Base-by-base conservation (phyloP, 2,797 vertebrate genomes). In the Lepidocolaptes lacrymiger region DNA sequence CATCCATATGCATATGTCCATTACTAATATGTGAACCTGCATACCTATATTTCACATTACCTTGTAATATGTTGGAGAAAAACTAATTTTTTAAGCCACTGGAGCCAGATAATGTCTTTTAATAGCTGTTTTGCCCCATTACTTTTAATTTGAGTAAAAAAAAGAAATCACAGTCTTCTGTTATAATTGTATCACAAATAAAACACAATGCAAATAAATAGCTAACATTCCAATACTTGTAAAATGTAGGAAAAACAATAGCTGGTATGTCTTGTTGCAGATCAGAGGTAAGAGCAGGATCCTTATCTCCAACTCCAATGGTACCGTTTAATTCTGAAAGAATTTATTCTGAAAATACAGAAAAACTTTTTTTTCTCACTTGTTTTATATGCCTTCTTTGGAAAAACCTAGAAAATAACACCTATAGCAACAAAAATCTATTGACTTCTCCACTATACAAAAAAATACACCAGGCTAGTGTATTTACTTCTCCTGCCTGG, bases 71-170 rank as follows among this genome's bases (percentile, higher is more conserved):
- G 27, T 84, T 91, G 39, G 63, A 95, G 77, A 93, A 95, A 97
- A 97, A 89, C 95, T 96, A 97, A 97, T 96, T 97, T 98, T 97
- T 97, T 97, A 97, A 97, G 74, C 95, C 97, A 97, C 79, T 97
- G 96, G 94, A 97, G 96, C 97, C 96, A 52, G 85, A 89, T 96
- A 97, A 96, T 91, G 55, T 88, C 78, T 92, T 96, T 96, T 96
- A 95, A 95, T 94, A 95, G 91, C 54, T 92, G 93, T 39, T 96
- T 96, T 97, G 96, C 96, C 80, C 93, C 95, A 97, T 98, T 97
- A 96, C 90, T 85, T 97, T 97, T 97, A 96, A 97, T 97, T 95
- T 95, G 68, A 91, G 37, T 55, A 39, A 64, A 90, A 84, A 37
- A 82, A 89, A 37, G 59, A 91, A 96, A 95, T 81, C 46, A 15